Evolutionary conservation across 2,797 vertebrate genomes (phyloP), one percentile per base, ranked within the genome.

Genomic region (Zenarchopterus dispar): DNA sequence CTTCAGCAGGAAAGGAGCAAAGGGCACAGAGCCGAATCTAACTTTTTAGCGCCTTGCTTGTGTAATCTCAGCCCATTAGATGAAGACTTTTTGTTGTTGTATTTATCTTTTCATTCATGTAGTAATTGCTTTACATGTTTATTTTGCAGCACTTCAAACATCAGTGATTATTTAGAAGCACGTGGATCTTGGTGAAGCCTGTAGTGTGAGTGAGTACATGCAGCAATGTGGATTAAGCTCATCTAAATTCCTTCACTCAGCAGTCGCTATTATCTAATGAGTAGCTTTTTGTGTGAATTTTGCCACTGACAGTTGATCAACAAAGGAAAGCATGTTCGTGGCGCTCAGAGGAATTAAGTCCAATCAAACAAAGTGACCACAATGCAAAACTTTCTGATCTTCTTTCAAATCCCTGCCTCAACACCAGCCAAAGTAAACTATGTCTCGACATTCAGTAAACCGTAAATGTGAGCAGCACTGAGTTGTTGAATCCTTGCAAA

Each of bases 311-410:
- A 19, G 44, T 66, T 75, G 70, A 84, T 84, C 71, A 74, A 88
- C 80, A 85, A 85, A 88, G 71, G 69, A 62, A 66, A 63, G 73
- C 24, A 48, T 58, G 73, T 72, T 61, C 60, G 57, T 69, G 71
- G 69, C 61, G 54, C 74, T 83, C 46, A 56, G 56, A 64, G 77
- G 84, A 80, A 86, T 91, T 88, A 91, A 84, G 73, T 47, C 66
- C 68, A 74, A 84, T 87, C 81, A 87, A 89, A 89, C 75, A 83
- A 62, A 72, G 73, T 80, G 80, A 81, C 77, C 82, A 73, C 81
- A 74, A 77, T 77, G 73, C 77, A 78, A 89, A 88, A 84, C 76
- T 53, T 59, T 78, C 60, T 81, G 76, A 87, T 87, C 86, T 88
- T 60, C 50, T 79, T 49, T 82, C 3, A 74, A 84, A 91, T 75